These are phyloP conservation scores for Coenobita brevimanus DNA, from an alignment of 1,140 invertebrate species.

Conservation along the genomic window DNA sequence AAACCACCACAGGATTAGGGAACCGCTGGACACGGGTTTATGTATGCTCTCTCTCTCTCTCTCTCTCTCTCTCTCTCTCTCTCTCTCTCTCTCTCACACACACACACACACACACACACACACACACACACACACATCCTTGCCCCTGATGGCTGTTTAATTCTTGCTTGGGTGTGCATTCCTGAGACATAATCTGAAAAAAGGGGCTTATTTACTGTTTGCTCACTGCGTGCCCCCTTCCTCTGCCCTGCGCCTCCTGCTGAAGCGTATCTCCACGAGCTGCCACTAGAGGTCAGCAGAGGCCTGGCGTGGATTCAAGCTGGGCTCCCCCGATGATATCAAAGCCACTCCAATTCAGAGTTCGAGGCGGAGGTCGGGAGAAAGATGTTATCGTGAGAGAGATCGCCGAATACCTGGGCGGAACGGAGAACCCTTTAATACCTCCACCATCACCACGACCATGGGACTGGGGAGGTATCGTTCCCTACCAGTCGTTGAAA, in stretches of 20 bases:
- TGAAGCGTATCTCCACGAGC: constrained; percentile 23
- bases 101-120: no score
- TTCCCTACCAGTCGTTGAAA: not conserved
- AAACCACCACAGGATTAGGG: constrained; percentile 26
- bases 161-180: no score
- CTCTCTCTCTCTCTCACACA: no score
- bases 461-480: not conserved
- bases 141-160: no score
- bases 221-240: not conserved
- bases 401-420: constrained; percentile 57
- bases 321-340: constrained; percentile 51
- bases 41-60: not conserved
- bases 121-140: no score
- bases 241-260: not conserved
- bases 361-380: constrained; percentile 37
- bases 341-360: constrained; percentile 54
- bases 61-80: no score
- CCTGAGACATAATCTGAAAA: not conserved
- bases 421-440: constrained; percentile 43
- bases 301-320: constrained; percentile 49
- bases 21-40: not conserved
- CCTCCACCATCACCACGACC: constrained; percentile 16
- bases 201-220: not conserved
- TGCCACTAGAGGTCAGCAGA: constrained; percentile 48
- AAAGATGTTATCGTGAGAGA: constrained; percentile 55